Percentiles rank a stretch among this genome's conserved stretches.
These are phyloP conservation scores for Patiria pectinifera DNA, from an alignment of 53 echinoderm and acorn worm species.

Conservation along the genomic window DNA sequence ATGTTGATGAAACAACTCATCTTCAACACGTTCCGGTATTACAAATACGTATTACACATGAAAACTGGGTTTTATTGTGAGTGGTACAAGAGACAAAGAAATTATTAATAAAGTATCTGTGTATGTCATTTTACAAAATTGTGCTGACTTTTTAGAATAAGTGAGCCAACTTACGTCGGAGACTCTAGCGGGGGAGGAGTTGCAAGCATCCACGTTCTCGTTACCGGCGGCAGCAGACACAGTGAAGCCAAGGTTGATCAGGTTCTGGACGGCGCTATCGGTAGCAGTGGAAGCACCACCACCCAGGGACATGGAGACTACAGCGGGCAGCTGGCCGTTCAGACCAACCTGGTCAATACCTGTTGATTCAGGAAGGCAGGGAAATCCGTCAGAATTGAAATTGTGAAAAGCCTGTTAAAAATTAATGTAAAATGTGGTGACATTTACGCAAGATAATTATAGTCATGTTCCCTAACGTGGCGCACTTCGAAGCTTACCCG, in stretches of 20 bases:
- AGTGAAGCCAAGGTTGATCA: slow-evolving; percentile 46
- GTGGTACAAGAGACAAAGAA: too few relatives aligned
- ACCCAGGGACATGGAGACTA: slow-evolving; percentile 66
- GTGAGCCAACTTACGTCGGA: slow-evolving; percentile 34
- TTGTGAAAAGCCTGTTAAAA: too few relatives aligned
- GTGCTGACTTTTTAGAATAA: not conserved
- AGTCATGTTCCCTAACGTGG: too few relatives aligned
- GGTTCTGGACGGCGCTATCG: slow-evolving; percentile 36
- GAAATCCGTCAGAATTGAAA: not conserved
- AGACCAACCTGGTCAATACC: slow-evolving; percentile 46
- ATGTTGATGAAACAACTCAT: too few relatives aligned
- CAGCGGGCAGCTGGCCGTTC: slow-evolving; percentile 44
- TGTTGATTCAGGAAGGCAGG: not conserved
- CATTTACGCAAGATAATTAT: too few relatives aligned
- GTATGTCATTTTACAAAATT: too few relatives aligned
- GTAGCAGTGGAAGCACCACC: slow-evolving; percentile 18
- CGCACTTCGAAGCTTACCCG: too few relatives aligned
- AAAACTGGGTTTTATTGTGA: too few relatives aligned
- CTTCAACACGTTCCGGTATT: too few relatives aligned
- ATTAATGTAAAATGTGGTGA: too few relatives aligned
- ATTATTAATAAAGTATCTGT: too few relatives aligned
- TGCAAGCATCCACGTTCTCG: slow-evolving; percentile 41
- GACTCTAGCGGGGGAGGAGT: slow-evolving; percentile 58
- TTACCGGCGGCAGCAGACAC: slow-evolving; percentile 26
- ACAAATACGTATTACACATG: too few relatives aligned